phyloP scores from a whole-genome alignment of 2,888 invertebrate genomes.

The Sepioteuthis lessoniana region DNA sequence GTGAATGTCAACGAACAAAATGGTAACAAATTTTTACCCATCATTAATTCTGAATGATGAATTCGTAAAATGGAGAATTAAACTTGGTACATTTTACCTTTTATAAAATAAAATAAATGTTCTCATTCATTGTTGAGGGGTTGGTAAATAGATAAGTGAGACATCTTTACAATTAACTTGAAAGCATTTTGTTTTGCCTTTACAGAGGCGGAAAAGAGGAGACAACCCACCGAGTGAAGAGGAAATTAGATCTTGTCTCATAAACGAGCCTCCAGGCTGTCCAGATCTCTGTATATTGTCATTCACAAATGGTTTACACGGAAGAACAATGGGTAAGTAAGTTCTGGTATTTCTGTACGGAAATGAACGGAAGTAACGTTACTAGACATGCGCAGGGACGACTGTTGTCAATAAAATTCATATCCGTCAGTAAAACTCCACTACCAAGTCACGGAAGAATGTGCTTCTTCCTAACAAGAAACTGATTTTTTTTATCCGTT shows the following conservation, averaged over 20 bases:
- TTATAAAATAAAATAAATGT: too few species aligned
- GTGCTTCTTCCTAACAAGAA: too few species aligned
- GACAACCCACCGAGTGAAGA: not conserved
- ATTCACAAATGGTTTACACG: conserved; percentile 23
- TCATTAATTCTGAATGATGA: too few species aligned
- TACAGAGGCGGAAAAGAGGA: not conserved
- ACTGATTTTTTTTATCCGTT: too few species aligned
- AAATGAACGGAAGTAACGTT: not conserved
- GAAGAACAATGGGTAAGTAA: conserved; percentile 48
- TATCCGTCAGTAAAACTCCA: too few species aligned
- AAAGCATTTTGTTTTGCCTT: not conserved
- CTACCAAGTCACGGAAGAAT: too few species aligned
- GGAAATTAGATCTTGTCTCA: conserved; percentile 25
- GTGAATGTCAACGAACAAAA: too few species aligned
- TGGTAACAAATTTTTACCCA: too few species aligned
- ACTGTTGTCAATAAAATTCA: not conserved
- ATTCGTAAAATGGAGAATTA: too few species aligned
- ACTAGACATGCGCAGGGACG: not conserved
- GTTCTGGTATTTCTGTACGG: not conserved
- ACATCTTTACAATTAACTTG: not conserved
- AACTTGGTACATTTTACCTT: too few species aligned
- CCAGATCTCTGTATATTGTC: conserved; percentile 38
- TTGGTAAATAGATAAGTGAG: too few species aligned
- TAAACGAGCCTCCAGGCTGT: conserved; percentile 5
- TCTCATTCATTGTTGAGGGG: too few species aligned